phyloP scores from a whole-genome alignment of 2,113 vertebrate genomes.

The Thermophis baileyi region DNA sequence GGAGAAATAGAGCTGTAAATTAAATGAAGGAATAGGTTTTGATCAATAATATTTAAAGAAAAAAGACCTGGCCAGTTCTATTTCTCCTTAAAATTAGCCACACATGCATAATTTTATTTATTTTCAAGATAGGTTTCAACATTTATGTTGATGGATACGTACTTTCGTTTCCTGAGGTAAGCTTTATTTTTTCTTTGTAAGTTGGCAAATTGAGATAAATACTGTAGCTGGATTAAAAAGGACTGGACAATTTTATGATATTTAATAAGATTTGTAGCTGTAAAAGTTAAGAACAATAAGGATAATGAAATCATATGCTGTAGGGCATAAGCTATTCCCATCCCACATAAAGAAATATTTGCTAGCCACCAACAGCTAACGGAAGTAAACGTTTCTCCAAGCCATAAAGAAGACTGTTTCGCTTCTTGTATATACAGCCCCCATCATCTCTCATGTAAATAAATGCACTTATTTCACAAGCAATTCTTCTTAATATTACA shows the following conservation, averaged over 20 bases:
- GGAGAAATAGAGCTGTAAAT: constrained; percentile 42
- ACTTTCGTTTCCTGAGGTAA: constrained; percentile 31
- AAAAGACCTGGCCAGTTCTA: constrained; percentile 35
- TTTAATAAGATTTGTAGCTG: constrained; percentile 50
- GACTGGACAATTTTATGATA: constrained; percentile 45
- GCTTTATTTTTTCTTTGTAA: constrained; percentile 30
- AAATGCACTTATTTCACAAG: not conserved
- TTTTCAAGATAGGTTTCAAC: constrained; percentile 45
- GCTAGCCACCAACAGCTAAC: not conserved
- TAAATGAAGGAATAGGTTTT: constrained; percentile 57
- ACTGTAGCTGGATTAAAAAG: constrained; percentile 40
- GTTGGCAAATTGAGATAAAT: constrained; percentile 27
- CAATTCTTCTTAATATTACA: not conserved
- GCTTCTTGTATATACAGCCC: accelerated
- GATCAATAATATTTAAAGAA: constrained; percentile 56
- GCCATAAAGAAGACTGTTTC: not conserved
- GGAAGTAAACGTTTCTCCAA: not conserved
- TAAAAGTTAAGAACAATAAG: constrained; percentile 38
- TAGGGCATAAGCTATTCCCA: constrained; percentile 2
- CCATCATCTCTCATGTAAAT: not conserved
- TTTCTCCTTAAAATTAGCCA: constrained; percentile 42
- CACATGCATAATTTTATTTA: constrained; percentile 37
- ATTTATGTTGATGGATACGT: constrained; percentile 30
- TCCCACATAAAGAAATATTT: not conserved
- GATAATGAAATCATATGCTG: constrained; percentile 48